Conservation (phyloP, 2,797 vertebrate genomes). For the Thripadectes ignobilis region DNA sequence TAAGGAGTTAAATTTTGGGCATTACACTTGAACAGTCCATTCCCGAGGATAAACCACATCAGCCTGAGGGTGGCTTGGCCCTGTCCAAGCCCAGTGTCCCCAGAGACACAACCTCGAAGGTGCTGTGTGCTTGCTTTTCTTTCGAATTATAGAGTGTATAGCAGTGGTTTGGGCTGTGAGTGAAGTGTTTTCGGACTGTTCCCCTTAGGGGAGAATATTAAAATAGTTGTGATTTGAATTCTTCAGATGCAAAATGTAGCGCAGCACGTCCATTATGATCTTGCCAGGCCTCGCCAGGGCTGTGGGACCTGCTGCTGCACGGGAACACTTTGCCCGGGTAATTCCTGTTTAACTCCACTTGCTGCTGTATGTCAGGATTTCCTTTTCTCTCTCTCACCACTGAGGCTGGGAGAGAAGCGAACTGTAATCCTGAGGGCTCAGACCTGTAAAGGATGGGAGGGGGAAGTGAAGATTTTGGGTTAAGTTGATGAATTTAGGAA, state of each 20-base stretch:
- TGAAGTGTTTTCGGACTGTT: neutral
- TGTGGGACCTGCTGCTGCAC: neutral
- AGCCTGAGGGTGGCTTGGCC: neutral
- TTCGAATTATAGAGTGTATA: neutral
- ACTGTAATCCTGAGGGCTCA: conserved; percentile 7
- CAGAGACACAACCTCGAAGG: neutral
- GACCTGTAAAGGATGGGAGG: neutral
- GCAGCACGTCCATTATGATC: neutral
- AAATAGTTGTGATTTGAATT: neutral
- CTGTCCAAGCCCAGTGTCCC: neutral
- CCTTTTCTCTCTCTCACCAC: neutral
- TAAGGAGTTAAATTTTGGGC: conserved; percentile 58
- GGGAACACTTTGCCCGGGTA: neutral
- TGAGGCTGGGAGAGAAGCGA: neutral
- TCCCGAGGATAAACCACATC: neutral
- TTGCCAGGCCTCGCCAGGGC: neutral
- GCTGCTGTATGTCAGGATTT: conserved; percentile 61
- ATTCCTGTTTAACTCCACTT: conserved; percentile 26
- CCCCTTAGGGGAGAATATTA: neutral
- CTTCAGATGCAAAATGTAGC: neutral
- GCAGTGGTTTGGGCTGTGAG: neutral
- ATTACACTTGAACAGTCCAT: conserved; percentile 40
- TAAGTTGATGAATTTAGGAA: conserved; percentile 30
- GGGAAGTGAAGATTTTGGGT: conserved; percentile 2
- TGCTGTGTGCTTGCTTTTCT: conserved; percentile 4